Conservation (phyloP, 2,888 invertebrate genomes). For the Dermolepida albohirtum region DNA sequence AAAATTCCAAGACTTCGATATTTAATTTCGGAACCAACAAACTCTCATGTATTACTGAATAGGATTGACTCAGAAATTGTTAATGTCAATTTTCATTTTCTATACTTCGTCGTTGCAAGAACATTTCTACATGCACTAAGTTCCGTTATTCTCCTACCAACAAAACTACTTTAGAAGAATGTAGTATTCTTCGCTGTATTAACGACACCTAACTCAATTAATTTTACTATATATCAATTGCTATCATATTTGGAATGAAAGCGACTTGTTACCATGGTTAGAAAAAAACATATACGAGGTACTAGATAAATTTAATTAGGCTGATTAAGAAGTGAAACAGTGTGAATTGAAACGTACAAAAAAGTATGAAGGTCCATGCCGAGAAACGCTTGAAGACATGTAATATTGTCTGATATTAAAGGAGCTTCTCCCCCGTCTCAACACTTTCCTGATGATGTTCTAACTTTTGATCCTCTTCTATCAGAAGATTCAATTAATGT, state of each 20-base stretch:
- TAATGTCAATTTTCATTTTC: too few species aligned
- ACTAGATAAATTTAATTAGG: conserved; percentile 73
- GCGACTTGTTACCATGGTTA: conserved; percentile 79
- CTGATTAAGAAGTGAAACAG: conserved; percentile 72
- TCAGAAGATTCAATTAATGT: conserved; percentile 79
- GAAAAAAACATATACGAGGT: conserved; percentile 77
- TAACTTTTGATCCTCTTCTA: conserved; percentile 84
- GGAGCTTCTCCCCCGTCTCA: conserved; percentile 71
- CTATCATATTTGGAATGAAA: conserved; percentile 83
- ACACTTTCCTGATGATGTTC: conserved; percentile 69
- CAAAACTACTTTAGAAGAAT: too few species aligned
- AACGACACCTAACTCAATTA: conserved; percentile 78
- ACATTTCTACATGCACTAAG: too few species aligned
- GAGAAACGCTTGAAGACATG: conserved; percentile 75
- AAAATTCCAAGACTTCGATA: too few species aligned
- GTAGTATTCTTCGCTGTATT: too few species aligned
- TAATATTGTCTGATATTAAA: conserved; percentile 78
- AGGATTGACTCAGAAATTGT: too few species aligned
- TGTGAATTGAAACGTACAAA: conserved; percentile 72
- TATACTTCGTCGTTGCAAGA: too few species aligned
- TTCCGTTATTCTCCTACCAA: too few species aligned
- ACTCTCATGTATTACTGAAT: too few species aligned
- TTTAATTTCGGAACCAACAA: too few species aligned
- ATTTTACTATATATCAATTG: conserved; percentile 80
- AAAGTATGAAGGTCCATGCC: conserved; percentile 74